Evolutionary conservation across 2,888 invertebrate species (phyloP).

Genomic region (Steinernema hermaphroditum): DNA sequence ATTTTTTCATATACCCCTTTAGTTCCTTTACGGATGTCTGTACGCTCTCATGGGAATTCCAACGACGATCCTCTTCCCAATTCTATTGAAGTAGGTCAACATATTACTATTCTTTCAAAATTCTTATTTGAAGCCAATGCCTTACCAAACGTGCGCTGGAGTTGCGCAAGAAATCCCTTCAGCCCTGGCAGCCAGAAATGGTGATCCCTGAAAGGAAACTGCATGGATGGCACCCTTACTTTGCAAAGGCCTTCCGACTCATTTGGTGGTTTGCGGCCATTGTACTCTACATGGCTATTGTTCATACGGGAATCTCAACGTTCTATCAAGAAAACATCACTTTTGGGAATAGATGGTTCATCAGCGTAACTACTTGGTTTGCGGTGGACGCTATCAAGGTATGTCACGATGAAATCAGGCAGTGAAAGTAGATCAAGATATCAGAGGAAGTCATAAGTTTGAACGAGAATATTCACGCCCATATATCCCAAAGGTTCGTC

Average conservation of each 20-base stretch:
- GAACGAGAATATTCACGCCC: too few species aligned
- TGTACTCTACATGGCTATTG: not conserved
- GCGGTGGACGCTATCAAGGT: slow-evolving; percentile 47
- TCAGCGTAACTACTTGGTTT: slow-evolving; percentile 41
- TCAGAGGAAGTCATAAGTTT: too few species aligned
- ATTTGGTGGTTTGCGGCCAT: not conserved
- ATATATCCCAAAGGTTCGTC: too few species aligned
- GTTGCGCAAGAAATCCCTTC: not conserved
- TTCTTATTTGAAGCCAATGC: not conserved
- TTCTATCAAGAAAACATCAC: slow-evolving; percentile 43
- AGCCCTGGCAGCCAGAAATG: not conserved
- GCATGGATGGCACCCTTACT: not conserved
- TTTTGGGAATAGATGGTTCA: slow-evolving; percentile 43
- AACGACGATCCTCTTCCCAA: not conserved
- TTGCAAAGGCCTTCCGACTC: not conserved
- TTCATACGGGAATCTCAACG: slow-evolving; percentile 39
- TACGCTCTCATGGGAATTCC: slow-evolving; percentile 14
- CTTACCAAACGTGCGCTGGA: not conserved
- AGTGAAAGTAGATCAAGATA: too few species aligned
- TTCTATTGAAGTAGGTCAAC: not conserved
- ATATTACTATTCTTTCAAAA: not conserved
- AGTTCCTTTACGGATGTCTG: not conserved
- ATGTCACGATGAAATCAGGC: slow-evolving; percentile 13
- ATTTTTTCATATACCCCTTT: not conserved
- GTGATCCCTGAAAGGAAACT: not conserved